Base-by-base conservation (phyloP, 2,888 invertebrate species). In the Colletes collaris region DNA sequence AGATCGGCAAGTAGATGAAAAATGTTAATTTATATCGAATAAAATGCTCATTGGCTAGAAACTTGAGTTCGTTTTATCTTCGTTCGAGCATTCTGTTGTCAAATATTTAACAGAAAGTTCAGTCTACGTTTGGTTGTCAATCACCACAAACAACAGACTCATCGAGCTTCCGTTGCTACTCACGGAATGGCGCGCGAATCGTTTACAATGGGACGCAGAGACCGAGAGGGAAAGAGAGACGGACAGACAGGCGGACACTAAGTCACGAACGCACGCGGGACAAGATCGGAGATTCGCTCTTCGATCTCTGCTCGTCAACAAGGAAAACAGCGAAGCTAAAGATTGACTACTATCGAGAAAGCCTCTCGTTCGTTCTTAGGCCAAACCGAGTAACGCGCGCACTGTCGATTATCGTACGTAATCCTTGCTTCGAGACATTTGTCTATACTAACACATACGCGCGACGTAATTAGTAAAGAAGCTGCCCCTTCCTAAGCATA, bases 311-410 rank as follows among this genome's bases (percentile, higher is more conserved):
- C 60, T 71, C 71, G 59, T 76, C 37, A 52, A 65, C 72, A n/a
- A 70, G 56, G 63, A 70, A 64, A 75, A 59, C 40, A 76, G 59
- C 75, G 53, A 71, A 76, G 64, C 59, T 63, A 59, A 50, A 49
- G 64, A 58, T 71, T 11, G 40, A 27, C 59, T 52, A 53, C 53
- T 37, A 66, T 37, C 64, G 52, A 59, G 76, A 59, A 71, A 65
- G 64, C 44, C 46, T 50, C 13, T 58, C 52, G 64, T 68, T 19
- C 59, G 56, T 64, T 55, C 37, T 79, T 79, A 79, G 79, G 79
- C 79, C 79, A 71, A 64, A 70, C 44, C 66, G 53, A 52, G 70
- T 65, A 65, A 46, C 11, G 46, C 46, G n/a, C 19, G 2, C 49
- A 44, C 40, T 70, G 55, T 44, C 62, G 62, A 56, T 40, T 40